Base-by-base conservation (phyloP, 2,888 invertebrate genomes). In the Mesoligia furuncula region DNA sequence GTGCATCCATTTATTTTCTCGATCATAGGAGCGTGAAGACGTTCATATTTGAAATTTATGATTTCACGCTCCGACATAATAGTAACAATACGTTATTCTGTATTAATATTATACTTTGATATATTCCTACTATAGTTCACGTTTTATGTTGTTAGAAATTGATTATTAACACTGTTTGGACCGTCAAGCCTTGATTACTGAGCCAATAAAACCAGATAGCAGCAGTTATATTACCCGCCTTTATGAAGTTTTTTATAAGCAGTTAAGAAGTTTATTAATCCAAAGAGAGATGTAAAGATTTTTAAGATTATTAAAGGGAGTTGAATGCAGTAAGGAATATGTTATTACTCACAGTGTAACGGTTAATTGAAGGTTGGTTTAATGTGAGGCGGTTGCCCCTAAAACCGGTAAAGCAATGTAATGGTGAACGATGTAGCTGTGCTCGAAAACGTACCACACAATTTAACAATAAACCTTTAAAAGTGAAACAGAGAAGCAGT, bases 1-100 rank as follows among this genome's bases (percentile, higher is more conserved):
- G 94, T 94, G 92, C 93, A 94, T 91, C 91, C 92, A 94, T 95
- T 93, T 94, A 94, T 95, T 94, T 93, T 92, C 92, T 91, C 91
- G 93, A 93, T 94, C 94, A 94, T 91, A 92, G 89, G 89, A 92
- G 90, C 93, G 93, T 92, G 92, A 95, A 94, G 94, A 94, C 91
- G 92, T 92, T 93, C 92, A 90, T 92, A 92, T 92, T 90, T 87
- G 88, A 90, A 91, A 93, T 93, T 93, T 94, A 94, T 93, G 93
- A 90, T 91, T 91, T 91, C 90, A 92, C 91, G 92, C 91, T 87
- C 81, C 77, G 77, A 72, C 66, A 69, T 84, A 80, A 87, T 87
- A 88, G 83, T 83, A 85, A 87, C 87, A 86, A 87, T 84, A 87
- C 73, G 79, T 80, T 87, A 80, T 78, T 80, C 77, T 83, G 27